phyloP scores from a whole-genome alignment of 2,888 invertebrate species.

The Phortica magna region DNA sequence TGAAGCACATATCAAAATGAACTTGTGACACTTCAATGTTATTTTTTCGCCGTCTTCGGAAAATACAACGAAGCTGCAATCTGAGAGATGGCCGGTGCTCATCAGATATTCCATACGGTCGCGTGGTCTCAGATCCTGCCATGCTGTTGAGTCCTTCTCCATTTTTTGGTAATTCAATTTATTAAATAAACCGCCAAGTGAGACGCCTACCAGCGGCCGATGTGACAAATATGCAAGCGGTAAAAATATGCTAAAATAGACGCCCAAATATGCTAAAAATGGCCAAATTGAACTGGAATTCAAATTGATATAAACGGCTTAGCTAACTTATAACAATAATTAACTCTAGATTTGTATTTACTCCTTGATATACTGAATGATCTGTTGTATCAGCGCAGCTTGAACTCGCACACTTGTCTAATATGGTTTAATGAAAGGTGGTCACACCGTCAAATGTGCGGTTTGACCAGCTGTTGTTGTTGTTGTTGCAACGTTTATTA shows the following conservation, averaged over 20 bases:
- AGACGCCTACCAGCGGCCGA: background rate
- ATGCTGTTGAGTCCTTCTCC: background rate
- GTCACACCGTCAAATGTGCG: conserved; percentile 48
- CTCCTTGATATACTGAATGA: no score
- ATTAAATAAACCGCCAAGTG: background rate
- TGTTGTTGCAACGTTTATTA: conserved; percentile 48
- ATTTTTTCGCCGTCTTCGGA: conserved; percentile 43
- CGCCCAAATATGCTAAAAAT: background rate
- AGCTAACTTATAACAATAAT: no score
- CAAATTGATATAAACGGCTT: no score
- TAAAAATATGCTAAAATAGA: background rate
- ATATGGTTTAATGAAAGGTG: conserved; percentile 17
- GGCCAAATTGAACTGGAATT: background rate
- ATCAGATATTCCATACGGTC: conserved; percentile 54
- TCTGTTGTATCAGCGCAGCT: no score
- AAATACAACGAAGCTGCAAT: conserved; percentile 52
- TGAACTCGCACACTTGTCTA: no score
- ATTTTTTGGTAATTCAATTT: background rate
- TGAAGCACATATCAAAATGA: conserved; percentile 52
- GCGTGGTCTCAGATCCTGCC: conserved; percentile 37
- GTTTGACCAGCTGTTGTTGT: conserved; percentile 29
- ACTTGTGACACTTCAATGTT: conserved; percentile 53
- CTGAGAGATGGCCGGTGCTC: conserved; percentile 51
- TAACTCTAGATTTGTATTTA: no score
- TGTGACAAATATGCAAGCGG: background rate